Conservation (phyloP, 1,140 invertebrate species). For the Drosophila tristis region DNA sequence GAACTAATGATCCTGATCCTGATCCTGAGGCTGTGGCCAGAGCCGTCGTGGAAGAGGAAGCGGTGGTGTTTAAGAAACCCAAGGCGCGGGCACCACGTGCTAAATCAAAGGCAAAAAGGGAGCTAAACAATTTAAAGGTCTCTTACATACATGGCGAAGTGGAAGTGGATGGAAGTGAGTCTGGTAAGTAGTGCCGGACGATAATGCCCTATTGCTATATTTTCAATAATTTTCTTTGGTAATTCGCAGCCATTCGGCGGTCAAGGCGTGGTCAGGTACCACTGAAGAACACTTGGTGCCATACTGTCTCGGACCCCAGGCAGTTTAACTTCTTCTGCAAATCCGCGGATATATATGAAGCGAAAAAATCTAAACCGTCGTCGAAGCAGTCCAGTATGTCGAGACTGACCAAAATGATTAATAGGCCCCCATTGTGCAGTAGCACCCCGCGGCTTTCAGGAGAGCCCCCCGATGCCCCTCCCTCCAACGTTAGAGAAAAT, state of each 20-base stretch:
- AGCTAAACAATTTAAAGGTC: conserved; percentile 18
- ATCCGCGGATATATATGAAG: not conserved
- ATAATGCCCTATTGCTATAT: not conserved
- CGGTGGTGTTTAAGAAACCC: conserved; percentile 57
- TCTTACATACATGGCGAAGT: not conserved
- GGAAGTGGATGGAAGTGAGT: not conserved
- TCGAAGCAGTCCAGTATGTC: not conserved
- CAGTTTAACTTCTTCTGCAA: conserved; percentile 18
- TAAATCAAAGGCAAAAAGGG: conserved; percentile 11
- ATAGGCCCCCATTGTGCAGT: conserved; percentile 23
- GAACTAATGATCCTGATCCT: not conserved
- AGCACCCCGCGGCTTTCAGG: conserved; percentile 35
- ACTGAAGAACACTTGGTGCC: conserved; percentile 45
- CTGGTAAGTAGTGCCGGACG: conserved; percentile 33
- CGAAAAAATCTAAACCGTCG: not conserved
- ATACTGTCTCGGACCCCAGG: conserved; percentile 38
- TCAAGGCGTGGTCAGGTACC: conserved; percentile 70
- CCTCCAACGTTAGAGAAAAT: too few species aligned
- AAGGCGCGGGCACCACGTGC: conserved; percentile 35
- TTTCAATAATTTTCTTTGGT: not conserved
- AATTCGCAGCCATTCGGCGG: conserved; percentile 38
- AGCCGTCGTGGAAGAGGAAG: not conserved
- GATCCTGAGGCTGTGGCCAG: not conserved
- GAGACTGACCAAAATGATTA: not conserved
- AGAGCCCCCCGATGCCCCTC: too few species aligned